Percentiles rank a stretch among this genome's conserved stretches.
Evolutionary conservation across 2,113 vertebrate species (phyloP).

Genomic region (Proteles cristata): DNA sequence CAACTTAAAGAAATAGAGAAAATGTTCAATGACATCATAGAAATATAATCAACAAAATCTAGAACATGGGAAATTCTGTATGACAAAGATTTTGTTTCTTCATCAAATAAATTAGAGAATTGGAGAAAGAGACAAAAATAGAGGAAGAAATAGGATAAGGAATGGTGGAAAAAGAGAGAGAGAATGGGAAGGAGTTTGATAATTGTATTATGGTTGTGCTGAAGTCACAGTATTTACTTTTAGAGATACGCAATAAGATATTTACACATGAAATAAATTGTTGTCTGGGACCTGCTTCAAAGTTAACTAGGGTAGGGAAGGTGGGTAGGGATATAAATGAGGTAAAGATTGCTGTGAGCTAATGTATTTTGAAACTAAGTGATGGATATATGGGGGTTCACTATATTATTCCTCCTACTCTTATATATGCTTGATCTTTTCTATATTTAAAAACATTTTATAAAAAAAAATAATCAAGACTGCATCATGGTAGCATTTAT

Average conservation of each 20-base stretch:
- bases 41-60: neutral
- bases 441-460: neutral
- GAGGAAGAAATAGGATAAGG: neutral
- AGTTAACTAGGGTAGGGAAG: neutral
- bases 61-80: neutral
- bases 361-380: conserved; percentile 8
- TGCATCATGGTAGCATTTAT: neutral
- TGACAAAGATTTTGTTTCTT: neutral
- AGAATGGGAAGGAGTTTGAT: neutral
- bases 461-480: conserved; percentile 24
- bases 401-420: neutral
- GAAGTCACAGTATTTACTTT: neutral
- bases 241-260: neutral
- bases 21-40: neutral
- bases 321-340: neutral
- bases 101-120: neutral
- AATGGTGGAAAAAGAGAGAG: neutral
- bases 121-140: neutral
- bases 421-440: neutral
- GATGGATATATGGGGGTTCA: neutral
- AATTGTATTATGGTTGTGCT: neutral
- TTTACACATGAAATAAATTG: neutral
- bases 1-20: neutral
- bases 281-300: neutral
- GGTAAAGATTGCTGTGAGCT: neutral